Base-by-base conservation (phyloP, 2,888 invertebrate species). In the Danaus chrysippus region DNA sequence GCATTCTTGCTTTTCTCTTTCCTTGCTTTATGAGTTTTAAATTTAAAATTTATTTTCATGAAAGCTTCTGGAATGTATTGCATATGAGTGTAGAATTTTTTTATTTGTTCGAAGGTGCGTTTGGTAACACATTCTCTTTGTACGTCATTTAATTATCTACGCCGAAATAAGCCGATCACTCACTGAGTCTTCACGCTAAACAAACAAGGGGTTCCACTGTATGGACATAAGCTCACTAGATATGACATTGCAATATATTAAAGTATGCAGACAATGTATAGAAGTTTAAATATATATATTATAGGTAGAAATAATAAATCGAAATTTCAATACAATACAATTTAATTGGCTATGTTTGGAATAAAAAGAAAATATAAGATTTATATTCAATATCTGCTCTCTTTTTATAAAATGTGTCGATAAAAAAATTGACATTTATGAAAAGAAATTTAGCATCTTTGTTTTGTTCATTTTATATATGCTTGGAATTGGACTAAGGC, bases 91-190 rank as follows among this genome's bases (percentile, higher is more conserved):
- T 49, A 17, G 17, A 49, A 49, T 49, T 17, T 49, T n/a, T 49
- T 46, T 49, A 61, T 52, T 53, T 49, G 13, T 43, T 42, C 44
- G 23, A 62, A 69, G 68, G 69, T 70, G 70, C 69, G 66, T 67
- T 63, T 62, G 60, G 52, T 62, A 65, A 62, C 59, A 62, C 66
- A 68, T 78, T 78, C 77, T 78, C 83, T 83, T 79, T 81, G 77
- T 77, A 71, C 78, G 75, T 74, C 73, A 79, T 78, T 81, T 83
- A 82, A 87, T 87, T 87, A 88, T 86, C 81, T 76, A 77, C 81
- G 78, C 79, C 81, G 76, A 87, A 89, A 88, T 87, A 88, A 89
- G 86, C 87, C 86, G 87, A 88, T 88, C 87, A 86, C 83, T 87
- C 86, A 64, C 62, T 63, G 15, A 69, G 71, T 64, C 23, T 34